Base-by-base conservation (phyloP, 2,888 invertebrate species). In the Tenthredo distinguenda region DNA sequence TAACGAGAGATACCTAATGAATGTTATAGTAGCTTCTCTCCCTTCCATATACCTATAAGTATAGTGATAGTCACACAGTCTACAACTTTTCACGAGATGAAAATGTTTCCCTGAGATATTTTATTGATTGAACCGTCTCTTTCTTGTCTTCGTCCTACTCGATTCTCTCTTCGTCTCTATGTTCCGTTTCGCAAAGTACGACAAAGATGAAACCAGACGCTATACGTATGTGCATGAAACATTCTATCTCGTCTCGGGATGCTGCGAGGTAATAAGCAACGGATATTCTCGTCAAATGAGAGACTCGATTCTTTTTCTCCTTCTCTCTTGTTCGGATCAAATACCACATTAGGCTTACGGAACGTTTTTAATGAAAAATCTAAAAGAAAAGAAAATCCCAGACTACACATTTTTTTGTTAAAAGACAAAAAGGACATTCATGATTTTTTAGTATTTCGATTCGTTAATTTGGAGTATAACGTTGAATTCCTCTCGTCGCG, bases 41-140 rank as follows among this genome's bases (percentile, higher is more conserved):
- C n/a, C 6, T n/a, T n/a, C 7, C 7, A 55, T 55, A 55, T n/a
- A 55, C 55, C 0, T n/a, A 18, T 4, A 7, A n/a, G n/a, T 55
- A 18, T 31, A 55, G 26, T 15, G 6, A 77, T 55, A 77, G 3
- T 9, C 21, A 34, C n/a, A 10, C 10, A 87, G 88, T 90, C 88
- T 71, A 68, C 88, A 50, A 68, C 47, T 89, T 89, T 85, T 87
- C 90, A 89, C 88, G 88, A 88, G 89, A 89, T 89, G 89, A 90
- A 90, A 91, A 88, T 88, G 88, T 92, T 91, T 91, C 90, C 90
- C 90, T 90, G 90, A 90, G 90, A 91, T 91, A 92, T 92, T 92
- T 92, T 92, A 92, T 92, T 91, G 92, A 92, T 92, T 92, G 89
- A 90, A 86, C 84, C 89, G 87, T 87, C 89, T 88, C 89, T 89